A percentile compares a stretch with the other conserved stretches of the same genome.
These are phyloP conservation scores for Coenonympha arcania DNA, from an alignment of 2,888 invertebrate genomes.

Conservation along the genomic window DNA sequence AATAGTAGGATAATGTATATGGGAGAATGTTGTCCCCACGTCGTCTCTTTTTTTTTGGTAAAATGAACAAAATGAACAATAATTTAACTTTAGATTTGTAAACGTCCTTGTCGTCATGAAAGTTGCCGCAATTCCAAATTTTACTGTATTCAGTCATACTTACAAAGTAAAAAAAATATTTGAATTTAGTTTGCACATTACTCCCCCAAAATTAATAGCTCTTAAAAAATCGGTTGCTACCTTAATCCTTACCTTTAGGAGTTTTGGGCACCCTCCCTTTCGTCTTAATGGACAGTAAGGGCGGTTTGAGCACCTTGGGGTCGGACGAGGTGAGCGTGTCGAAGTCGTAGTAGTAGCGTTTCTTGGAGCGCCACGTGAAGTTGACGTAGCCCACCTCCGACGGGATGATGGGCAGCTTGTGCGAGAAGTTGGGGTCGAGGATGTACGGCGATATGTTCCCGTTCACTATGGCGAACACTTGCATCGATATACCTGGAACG, in stretches of 20 bases:
- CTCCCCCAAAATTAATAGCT: no score
- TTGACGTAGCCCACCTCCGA: conserved; percentile 93
- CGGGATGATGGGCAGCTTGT: conserved; percentile 91
- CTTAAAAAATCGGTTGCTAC: no score
- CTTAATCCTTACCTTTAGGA: conserved; percentile 83
- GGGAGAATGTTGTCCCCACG: no score
- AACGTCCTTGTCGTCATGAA: no score
- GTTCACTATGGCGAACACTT: conserved; percentile 91
- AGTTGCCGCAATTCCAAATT: no score
- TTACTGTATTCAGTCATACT: no score
- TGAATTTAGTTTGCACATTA: no score
- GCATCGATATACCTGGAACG: conserved; percentile 83
- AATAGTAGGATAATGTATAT: no score
- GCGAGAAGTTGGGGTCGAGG: conserved; percentile 90
- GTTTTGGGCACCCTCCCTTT: conserved; percentile 88
- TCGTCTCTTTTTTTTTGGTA: no score
- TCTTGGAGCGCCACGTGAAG: conserved; percentile 92
- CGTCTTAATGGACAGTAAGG: conserved; percentile 89
- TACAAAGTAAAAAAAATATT: no score
- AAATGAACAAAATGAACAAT: no score
- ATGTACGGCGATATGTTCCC: conserved; percentile 90
- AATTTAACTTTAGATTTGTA: no score
- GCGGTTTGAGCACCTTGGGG: conserved; percentile 86
- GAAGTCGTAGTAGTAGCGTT: conserved; percentile 89
- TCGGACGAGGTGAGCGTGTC: conserved; percentile 88